Evolutionary conservation across 2,113 vertebrate genomes (phyloP).

Genomic region (Papio anubis): DNA sequence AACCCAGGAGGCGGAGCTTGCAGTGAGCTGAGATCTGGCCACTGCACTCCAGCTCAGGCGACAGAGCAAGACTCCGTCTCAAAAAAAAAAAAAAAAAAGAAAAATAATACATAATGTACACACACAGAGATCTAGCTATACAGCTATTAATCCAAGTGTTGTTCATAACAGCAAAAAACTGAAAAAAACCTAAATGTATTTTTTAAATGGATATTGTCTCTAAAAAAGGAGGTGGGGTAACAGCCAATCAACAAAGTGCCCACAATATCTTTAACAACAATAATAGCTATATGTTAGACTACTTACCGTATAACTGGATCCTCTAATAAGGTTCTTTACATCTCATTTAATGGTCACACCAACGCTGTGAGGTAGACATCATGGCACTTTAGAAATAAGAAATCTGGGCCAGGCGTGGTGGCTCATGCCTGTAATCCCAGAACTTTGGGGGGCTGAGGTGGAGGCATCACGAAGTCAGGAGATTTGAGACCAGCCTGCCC

Average conservation of each 20-base stretch:
- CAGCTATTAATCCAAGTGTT: background rate
- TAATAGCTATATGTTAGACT: background rate
- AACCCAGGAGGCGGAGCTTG: too few relatives aligned
- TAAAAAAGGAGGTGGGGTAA: background rate
- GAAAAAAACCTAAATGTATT: background rate
- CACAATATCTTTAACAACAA: background rate
- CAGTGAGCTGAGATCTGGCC: too few relatives aligned
- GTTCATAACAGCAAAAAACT: background rate
- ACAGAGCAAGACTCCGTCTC: too few relatives aligned
- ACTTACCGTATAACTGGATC: background rate
- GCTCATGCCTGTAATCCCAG: too few relatives aligned
- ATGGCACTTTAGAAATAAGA: background rate
- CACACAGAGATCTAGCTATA: background rate
- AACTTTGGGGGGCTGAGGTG: too few relatives aligned
- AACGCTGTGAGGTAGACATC: background rate
- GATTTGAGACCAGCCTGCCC: too few relatives aligned
- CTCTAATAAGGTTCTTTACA: background rate
- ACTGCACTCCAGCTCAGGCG: too few relatives aligned
- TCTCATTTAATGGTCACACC: conserved; percentile 29
- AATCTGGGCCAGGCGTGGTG: background rate
- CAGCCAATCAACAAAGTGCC: background rate
- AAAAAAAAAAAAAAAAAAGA: too few relatives aligned
- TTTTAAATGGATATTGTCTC: background rate
- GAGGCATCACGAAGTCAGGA: too few relatives aligned
- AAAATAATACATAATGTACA: background rate